phyloP scores from a whole-genome alignment of 2,113 vertebrate genomes.

The Aepyceros melampus region DNA sequence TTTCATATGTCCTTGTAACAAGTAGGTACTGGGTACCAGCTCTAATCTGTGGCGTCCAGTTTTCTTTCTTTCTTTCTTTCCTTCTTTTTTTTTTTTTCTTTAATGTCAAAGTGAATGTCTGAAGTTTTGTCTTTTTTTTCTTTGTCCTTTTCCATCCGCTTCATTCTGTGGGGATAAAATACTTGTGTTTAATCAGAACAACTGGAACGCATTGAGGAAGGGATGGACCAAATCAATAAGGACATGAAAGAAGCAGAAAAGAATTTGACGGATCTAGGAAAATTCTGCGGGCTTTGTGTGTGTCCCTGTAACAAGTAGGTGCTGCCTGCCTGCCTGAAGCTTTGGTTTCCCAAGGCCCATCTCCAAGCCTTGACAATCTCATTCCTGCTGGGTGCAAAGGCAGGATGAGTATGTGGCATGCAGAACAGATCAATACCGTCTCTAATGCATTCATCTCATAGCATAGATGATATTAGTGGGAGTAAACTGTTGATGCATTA shows the following conservation, averaged over 20 bases:
- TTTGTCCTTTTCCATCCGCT: slow-evolving; percentile 96
- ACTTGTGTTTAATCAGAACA: slow-evolving; percentile 93
- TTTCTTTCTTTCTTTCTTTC: slow-evolving; percentile 93
- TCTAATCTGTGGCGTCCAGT: slow-evolving; percentile 92
- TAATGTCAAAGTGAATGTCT: slow-evolving; percentile 98
- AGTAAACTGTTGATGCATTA: slow-evolving; percentile 83
- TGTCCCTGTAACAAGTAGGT: slow-evolving; percentile 94
- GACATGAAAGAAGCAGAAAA: slow-evolving; percentile 95
- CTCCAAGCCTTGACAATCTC: slow-evolving; percentile 87
- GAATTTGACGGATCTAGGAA: slow-evolving; percentile 94
- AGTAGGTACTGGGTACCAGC: slow-evolving; percentile 97
- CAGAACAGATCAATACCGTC: slow-evolving; percentile 85
- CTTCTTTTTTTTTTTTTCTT: slow-evolving; percentile 89
- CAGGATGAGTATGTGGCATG: slow-evolving; percentile 91
- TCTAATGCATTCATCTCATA: slow-evolving; percentile 87
- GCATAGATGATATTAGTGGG: slow-evolving; percentile 82
- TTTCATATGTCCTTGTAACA: slow-evolving; percentile 99
- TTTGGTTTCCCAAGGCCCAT: slow-evolving; percentile 88
- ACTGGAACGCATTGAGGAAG: slow-evolving; percentile 93
- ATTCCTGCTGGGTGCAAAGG: slow-evolving; percentile 84
- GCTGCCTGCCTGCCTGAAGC: slow-evolving; percentile 89
- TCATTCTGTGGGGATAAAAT: slow-evolving; percentile 96
- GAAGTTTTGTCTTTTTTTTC: slow-evolving; percentile 94
- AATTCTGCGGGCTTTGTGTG: slow-evolving; percentile 93
- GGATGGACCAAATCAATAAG: slow-evolving; percentile 94